Evolutionary conservation across 2,888 invertebrate species (phyloP), one percentile per base, ranked within the genome.

Genomic region (Sisyra terminalis): DNA sequence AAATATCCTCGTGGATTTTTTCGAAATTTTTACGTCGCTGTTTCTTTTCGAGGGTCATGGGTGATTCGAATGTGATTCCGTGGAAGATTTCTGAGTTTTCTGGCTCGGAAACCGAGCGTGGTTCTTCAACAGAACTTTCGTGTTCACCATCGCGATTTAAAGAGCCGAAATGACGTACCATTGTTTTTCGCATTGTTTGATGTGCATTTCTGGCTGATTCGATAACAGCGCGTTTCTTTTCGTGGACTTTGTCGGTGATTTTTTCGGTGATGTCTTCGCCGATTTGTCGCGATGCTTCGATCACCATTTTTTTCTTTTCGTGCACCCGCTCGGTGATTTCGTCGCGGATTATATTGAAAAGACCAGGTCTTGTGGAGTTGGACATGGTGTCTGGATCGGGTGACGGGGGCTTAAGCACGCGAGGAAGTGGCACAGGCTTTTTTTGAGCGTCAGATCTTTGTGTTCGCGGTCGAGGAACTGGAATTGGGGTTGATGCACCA

Each of bases 41-140:
- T 10, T 54, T 57, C 42, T 64, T 66, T 48, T 66, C 67, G 50
- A 64, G 63, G 31, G 63, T 52, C 40, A 74, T 57, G 2, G 78
- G 78, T 11, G 77, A 77, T 49, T 73, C 70, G 52, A 78, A 78
- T 47, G 71, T 70, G 46, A 78, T 73, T 36, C 70, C 70, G 51
- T 71, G 73, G 63, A 81, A 80, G 9, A 77, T 61, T 53, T 68
- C 55, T 7, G 56, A 48, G 34, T 53, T 50, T 16, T 47, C 47
- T 7, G 49, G 47, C 39, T 47, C 48, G 15, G 47, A 44, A 39
- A 52, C 53, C 13, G 51, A 51, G 16, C 50, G 46, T 29, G 52
- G 50, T 39, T 53, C 52, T 30, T 51, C 48, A 38, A 50, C 47
- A 45, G 45, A 46, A 39, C 50, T 46, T 9, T 46, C 40, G 39